Base-by-base conservation (phyloP, 2,888 invertebrate species). In the Drosophila anomalata region DNA sequence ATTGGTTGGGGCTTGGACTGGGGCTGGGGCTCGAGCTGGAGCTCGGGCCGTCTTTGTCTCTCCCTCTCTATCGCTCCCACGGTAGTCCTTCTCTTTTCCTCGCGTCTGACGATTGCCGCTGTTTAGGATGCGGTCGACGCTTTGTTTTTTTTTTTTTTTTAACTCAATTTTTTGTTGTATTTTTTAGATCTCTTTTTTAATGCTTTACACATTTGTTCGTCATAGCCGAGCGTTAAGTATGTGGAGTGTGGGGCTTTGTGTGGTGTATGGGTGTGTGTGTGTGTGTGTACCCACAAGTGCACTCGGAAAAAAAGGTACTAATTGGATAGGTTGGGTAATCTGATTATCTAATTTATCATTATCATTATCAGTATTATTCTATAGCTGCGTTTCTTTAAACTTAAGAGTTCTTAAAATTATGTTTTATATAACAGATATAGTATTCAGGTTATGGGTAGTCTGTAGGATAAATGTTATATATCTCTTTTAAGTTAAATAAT, bases 121-220 rank as follows among this genome's bases (percentile, higher is more conserved):
- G 88, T 87, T 84, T 87, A 78, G 88, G 83, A 84, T 84, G 83
- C 83, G 88, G 88, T 85, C 86, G 86, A 78, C 76, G 84, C 87
- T 84, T 84, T 83, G 57, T 51, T 22, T 9, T 22, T 42, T 7
- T 46, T 53, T 69, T 33, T 24, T 24, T 17, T 17, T 17, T 17
- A 42, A 42, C 59, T 39, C 60, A 41, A 26, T 63, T 52, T 41
- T 58, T 39, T 42, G 39, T 52, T 65, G 29, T 52, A 20, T 54
- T 55, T 73, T 69, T 69, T 75, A 74, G 77, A 74, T 86, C 71
- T 86, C 73, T 82, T 85, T 88, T 67, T 87, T 84, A 87, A 82
- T 87, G 84, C 84, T 87, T 84, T 88, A 84, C 84, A 84, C 84
- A 85, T 85, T 85, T 85, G 84, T 85, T 88, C 84, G 88, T 84